phyloP scores from a whole-genome alignment of 2,797 vertebrate genomes.

The Sebastolobus altivelis region DNA sequence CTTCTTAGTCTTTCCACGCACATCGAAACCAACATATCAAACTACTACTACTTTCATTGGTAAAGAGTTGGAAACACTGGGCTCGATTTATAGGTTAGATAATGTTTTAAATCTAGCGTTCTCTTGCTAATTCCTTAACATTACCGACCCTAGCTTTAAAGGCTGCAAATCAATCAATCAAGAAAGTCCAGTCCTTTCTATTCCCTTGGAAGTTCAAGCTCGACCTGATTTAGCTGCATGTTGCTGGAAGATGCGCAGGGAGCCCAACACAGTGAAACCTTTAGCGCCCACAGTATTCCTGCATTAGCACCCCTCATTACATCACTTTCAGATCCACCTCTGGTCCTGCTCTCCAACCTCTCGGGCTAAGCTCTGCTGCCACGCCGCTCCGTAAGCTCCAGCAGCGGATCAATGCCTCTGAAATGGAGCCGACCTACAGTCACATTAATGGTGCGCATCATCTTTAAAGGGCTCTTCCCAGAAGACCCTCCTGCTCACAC shows the following conservation, averaged over 20 bases:
- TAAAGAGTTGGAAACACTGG: too few relatives aligned
- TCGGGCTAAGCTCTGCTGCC: slow-evolving; percentile 27
- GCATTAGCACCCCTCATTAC: slow-evolving; percentile 26
- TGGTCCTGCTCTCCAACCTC: slow-evolving; percentile 15
- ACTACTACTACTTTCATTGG: background rate
- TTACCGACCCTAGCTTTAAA: background rate
- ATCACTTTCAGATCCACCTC: slow-evolving; percentile 23
- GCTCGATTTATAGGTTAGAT: too few relatives aligned
- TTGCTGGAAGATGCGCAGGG: background rate
- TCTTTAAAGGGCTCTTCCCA: slow-evolving; percentile 84
- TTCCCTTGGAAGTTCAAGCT: background rate
- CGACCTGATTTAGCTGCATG: background rate
- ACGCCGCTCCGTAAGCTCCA: slow-evolving; percentile 30
- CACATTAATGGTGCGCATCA: slow-evolving; percentile 83
- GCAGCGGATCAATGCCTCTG: slow-evolving; percentile 83
- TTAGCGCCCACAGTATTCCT: background rate
- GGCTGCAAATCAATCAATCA: background rate
- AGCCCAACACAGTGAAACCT: background rate
- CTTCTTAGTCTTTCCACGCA: background rate
- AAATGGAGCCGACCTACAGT: slow-evolving; percentile 81
- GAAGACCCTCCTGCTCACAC: slow-evolving; percentile 74
- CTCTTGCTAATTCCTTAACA: too few relatives aligned
- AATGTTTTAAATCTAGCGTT: too few relatives aligned
- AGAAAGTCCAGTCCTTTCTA: background rate
- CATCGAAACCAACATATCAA: background rate